These are phyloP conservation scores for Bombus breviceps DNA, from an alignment of 1,140 invertebrate species.

Conservation along the genomic window DNA sequence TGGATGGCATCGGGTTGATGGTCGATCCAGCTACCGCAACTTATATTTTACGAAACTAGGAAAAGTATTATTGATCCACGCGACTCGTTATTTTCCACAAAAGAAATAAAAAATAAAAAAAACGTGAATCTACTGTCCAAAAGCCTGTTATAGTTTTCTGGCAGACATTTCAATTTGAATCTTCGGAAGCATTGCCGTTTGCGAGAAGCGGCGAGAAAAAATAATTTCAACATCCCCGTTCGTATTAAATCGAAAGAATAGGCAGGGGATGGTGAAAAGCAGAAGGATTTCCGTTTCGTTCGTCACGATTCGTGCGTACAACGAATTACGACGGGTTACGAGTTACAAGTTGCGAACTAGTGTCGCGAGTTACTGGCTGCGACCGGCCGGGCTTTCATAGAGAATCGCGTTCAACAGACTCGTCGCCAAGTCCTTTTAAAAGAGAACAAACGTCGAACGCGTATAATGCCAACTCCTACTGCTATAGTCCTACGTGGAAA, in stretches of 20 bases:
- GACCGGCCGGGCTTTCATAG: constrained; percentile 57
- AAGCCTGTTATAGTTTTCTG: too few relatives aligned
- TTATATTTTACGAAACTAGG: too few relatives aligned
- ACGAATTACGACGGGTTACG: constrained; percentile 24
- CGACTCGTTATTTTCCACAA: too few relatives aligned
- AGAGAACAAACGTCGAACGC: constrained; percentile 63
- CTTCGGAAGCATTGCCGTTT: too few relatives aligned
- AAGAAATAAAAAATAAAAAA: too few relatives aligned
- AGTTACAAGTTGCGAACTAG: constrained; percentile 13
- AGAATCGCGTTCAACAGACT: constrained; percentile 58
- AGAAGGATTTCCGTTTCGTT: background rate
- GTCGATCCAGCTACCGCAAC: too few relatives aligned
- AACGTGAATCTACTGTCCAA: too few relatives aligned
- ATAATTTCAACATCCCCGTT: background rate
- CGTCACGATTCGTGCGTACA: constrained; percentile 24
- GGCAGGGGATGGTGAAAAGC: background rate
- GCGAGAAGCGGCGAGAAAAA: background rate
- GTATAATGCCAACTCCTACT: constrained; percentile 60
- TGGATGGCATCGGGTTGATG: accelerated
- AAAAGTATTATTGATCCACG: too few relatives aligned
- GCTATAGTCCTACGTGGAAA: constrained; percentile 44
- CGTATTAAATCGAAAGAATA: background rate
- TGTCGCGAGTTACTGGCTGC: constrained; percentile 13
- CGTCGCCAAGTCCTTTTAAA: constrained; percentile 72
- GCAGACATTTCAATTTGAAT: too few relatives aligned